Evolutionary conservation across 2,888 invertebrate species (phyloP).

Genomic region (Crepidodera aurea): DNA sequence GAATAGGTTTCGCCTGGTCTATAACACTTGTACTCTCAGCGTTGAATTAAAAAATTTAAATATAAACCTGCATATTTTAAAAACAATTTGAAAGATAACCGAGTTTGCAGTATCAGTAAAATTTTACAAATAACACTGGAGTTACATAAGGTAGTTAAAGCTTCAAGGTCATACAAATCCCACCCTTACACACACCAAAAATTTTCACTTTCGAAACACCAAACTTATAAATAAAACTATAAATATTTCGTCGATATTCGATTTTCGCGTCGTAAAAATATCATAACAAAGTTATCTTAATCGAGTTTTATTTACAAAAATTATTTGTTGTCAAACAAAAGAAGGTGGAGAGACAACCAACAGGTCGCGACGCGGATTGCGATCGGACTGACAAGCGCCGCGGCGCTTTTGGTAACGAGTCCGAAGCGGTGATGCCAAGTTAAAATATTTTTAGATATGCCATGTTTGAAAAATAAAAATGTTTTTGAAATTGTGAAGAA

Average conservation of each 20-base stretch:
- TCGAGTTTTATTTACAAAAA: slow-evolving; percentile 21
- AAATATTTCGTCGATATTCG: neutral
- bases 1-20: too few relatives aligned
- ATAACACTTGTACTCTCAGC: too few relatives aligned
- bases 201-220: neutral
- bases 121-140: too few relatives aligned
- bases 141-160: neutral
- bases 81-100: too few relatives aligned
- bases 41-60: too few relatives aligned
- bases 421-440: slow-evolving; percentile 30
- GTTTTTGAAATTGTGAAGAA: too few relatives aligned
- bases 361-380: slow-evolving; percentile 53
- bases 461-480: too few relatives aligned
- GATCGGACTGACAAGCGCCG: slow-evolving; percentile 49
- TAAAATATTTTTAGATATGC: neutral
- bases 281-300: neutral
- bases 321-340: slow-evolving; percentile 5
- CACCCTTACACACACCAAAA: neutral
- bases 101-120: too few relatives aligned
- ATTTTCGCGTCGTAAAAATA: neutral
- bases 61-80: too few relatives aligned
- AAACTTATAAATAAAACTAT: slow-evolving; percentile 9
- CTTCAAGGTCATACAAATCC: slow-evolving; percentile 17
- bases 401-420: slow-evolving; percentile 51
- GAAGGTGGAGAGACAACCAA: slow-evolving; percentile 44